Base-by-base conservation (phyloP, 2,888 invertebrate genomes). In the Gandaritis pyraliata region DNA sequence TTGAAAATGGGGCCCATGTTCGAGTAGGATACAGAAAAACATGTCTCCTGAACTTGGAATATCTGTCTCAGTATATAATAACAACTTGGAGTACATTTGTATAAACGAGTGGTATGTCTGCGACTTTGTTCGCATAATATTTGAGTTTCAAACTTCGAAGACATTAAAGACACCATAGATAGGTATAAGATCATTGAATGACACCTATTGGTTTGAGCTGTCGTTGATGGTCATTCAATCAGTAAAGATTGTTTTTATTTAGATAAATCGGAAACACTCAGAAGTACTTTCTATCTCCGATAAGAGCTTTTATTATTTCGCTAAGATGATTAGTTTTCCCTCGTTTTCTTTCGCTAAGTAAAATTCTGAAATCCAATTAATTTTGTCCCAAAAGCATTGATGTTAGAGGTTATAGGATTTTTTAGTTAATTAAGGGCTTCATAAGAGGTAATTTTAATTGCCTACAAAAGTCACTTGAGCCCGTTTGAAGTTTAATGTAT, bases 341-440 rank as follows among this genome's bases (percentile, higher is more conserved):
- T 52, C 52, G 38, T 52, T 47, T 58, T 52, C 47, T 53, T 58
- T 48, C 38, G 36, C n/a, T 53, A 33, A 47, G 41, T 48, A 47
- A 45, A 41, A 57, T 50, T 63, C 63, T 50, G 41, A 66, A 60
- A 58, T 55, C 33, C 63, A 69, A 69, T 65, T 63, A 66, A 61
- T 61, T 66, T 65, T 49, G 52, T 63, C 58, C 58, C 57, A 63
- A 57, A 57, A 66, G 61, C 61, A 66, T 65, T 63, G 61, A 65
- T 61, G 57, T 69, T 61, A 63, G 46, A 69, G 61, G 61, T 63
- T 66, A 69, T 69, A 66, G 65, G 66, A 69, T 66, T 69, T 64
- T 43, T 58, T 54, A 65, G 54, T 59, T 66, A 61, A 69, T 66
- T 66, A 61, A 69, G 57, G 58, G 63, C 57, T 62, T 33, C 52